phyloP scores from a whole-genome alignment of 1,140 invertebrate genomes.

The Prorops nasuta region DNA sequence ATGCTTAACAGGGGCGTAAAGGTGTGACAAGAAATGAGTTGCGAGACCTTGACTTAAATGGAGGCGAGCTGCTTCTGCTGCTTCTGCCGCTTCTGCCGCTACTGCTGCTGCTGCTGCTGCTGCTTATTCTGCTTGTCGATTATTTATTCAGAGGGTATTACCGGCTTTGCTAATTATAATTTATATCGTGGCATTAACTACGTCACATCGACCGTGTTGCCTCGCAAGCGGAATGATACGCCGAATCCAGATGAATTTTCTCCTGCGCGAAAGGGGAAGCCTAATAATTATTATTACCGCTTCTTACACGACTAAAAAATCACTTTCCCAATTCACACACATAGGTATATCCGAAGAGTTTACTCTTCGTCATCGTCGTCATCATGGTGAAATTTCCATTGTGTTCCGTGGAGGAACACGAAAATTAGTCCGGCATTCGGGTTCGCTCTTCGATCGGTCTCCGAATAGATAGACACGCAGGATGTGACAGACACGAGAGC shows the following conservation, averaged over 20 bases:
- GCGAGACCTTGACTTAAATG: conserved; percentile 40
- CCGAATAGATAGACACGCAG: conserved; percentile 30
- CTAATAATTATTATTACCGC: too few relatives aligned
- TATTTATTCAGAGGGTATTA: conserved; percentile 52
- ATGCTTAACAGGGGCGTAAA: conserved; percentile 22
- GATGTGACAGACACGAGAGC: conserved; percentile 34
- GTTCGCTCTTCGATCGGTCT: too few relatives aligned
- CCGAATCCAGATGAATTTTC: too few relatives aligned
- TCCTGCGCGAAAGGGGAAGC: conserved; percentile 9
- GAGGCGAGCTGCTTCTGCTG: conserved; percentile 40
- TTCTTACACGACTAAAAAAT: not conserved
- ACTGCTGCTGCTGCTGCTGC: too few relatives aligned
- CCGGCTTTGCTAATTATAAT: conserved; percentile 50
- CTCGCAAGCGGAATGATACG: conserved; percentile 16
- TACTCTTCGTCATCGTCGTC: not conserved
- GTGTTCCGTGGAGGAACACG: not conserved
- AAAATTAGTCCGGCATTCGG: not conserved
- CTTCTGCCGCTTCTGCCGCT: too few relatives aligned
- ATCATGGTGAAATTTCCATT: not conserved
- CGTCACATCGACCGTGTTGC: conserved; percentile 39
- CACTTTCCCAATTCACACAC: not conserved
- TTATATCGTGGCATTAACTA: conserved; percentile 45
- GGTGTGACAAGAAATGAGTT: conserved; percentile 29
- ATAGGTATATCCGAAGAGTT: not conserved
- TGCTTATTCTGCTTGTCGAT: conserved; percentile 44